Evolutionary conservation across 2,113 vertebrate genomes (phyloP), one percentile per base, ranked within the genome.

Genomic region (Euleptes europaea): DNA sequence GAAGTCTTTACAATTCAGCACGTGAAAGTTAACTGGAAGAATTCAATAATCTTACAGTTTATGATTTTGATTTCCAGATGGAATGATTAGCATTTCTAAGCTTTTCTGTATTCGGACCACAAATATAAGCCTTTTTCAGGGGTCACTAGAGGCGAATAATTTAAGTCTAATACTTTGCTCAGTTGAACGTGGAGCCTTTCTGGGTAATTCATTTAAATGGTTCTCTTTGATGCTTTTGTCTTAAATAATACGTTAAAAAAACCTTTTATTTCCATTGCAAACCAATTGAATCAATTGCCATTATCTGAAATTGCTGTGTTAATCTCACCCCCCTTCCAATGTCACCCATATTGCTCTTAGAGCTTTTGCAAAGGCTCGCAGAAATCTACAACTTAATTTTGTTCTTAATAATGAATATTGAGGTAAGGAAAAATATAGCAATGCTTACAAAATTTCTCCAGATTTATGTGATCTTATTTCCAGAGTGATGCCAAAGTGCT

Each of bases 31-130:
- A 51, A 91, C 87, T 91, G 88, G 88, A 92, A 91, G 89, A 38
- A 28, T 92, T 95, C 86, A 91, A 93, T 95, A 95, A 95, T 94
- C 92, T 92, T 95, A 76, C 85, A 91, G 78, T 93, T 95, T 89
- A 92, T 88, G 73, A 93, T 95, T 95, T 94, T 95, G 92, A 94
- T 95, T 95, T 95, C 88, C 88, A 94, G 85, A 92, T 90, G 88
- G 83, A 92, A 91, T 90, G 82, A 95, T 94, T 90, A 94, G 79
- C 91, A 94, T 94, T 93, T 94, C 77, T 93, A 84, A 91, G 90
- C 73, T 92, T 94, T 95, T 93, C 9, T 44, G 9, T 86, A 92
- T 92, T 93, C 83, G 87, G 89, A 72, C 81, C 83, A 87, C 72
- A 93, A 90, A 93, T 92, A 85, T 85, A 95, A 95, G 73, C 78